Base-by-base conservation (phyloP, 1,140 invertebrate genomes). In the Heliconius nattereri region DNA sequence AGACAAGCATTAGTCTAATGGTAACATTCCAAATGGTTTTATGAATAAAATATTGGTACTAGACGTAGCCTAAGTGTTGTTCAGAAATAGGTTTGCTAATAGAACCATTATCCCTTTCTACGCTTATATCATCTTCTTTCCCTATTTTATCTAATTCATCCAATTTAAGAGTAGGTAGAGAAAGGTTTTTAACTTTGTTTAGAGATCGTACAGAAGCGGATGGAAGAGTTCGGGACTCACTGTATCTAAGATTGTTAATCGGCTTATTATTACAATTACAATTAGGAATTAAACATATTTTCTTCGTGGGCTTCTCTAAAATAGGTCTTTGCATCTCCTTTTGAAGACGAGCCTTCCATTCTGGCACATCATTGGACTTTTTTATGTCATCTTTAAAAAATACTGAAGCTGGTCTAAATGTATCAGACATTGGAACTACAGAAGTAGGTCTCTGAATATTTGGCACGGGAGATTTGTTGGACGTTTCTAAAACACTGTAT, bases 11-110 rank as follows among this genome's bases (percentile, higher is more conserved):
- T 78, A 73, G 57, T 66, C 26, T 81, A 81, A 75, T 81, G 80
- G 76, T 85, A 86, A 85, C 84, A 81, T 76, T 82, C 45, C 66
- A 78, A 60, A 60, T 73, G 52, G 75, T 60, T 79, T 75, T 71
- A 79, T 54, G 11, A 20, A 20, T 20, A 72, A 78, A 32, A 45
- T n/a, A 37, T 77, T 71, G 3, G 57, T 76, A 73, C 26, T 83
- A 84, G 73, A 96, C 95, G 93, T 96, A 96, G 85, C 96, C 96
- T 94, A 96, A 96, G 93, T 96, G 96, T 91, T 96, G 95, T 94
- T 97, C 96, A 84, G 95, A 95, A 91, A 96, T 89, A 9, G 93
- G 93, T 85, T 94, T 94, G 79, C 78, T 89, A 20, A 91, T 72
- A 57, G 85, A 81, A 73, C 85, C 77, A 71, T 84, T 45, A 73